Evolutionary conservation across 30 jellyfish, hydroid and myxozoan genomes (phyloP), one percentile per base, ranked within the genome.

Genomic region (Mastigias papua): DNA sequence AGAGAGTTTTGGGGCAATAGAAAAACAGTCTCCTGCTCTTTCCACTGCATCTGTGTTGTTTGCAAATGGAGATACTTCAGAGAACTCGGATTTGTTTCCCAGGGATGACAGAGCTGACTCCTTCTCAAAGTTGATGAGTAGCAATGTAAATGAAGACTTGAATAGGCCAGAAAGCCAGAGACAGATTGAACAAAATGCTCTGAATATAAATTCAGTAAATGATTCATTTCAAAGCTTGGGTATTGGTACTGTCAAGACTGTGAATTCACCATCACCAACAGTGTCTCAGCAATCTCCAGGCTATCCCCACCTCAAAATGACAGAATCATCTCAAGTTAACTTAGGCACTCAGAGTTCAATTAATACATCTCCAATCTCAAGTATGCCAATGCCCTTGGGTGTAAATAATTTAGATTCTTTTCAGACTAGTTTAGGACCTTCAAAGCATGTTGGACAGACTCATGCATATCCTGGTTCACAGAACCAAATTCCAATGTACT

Each of bases 21-120:
- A 33, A 1, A 8, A 54, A 51, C 33, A 70, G 49, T 20, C 48
- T 13, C 61, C 1, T 30, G 27, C 42, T 35, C 70, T 63, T 69
- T 60, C 81, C 17, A 61, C 81, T 22, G 93, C 93, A 20, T 70
- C 93, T 13, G 77, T 49, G 7, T 73, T 83, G 9, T 83, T 83
- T 35, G 86, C 73, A 25, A 51, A 57, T 28, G 66, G 63, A 48
- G 61, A 23, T 5, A 11, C 21, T 34, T 62, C 42, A 19, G 69
- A 42, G 6, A 66, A 19, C 23, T 50, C 68, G 29, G 72, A 23
- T 37, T 42, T 73, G 34, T 79, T 79, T 75, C 58, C 28, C 58
- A 63, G 35, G 37, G 20, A 63, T 9, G 42, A 63, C 21, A 23
- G 42, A 1, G 35, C 74, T n/a, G 74, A 63, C 19, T 63, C 74